These are phyloP conservation scores for Drosophila eohydei DNA, from an alignment of 2,888 invertebrate species.

Conservation along the genomic window DNA sequence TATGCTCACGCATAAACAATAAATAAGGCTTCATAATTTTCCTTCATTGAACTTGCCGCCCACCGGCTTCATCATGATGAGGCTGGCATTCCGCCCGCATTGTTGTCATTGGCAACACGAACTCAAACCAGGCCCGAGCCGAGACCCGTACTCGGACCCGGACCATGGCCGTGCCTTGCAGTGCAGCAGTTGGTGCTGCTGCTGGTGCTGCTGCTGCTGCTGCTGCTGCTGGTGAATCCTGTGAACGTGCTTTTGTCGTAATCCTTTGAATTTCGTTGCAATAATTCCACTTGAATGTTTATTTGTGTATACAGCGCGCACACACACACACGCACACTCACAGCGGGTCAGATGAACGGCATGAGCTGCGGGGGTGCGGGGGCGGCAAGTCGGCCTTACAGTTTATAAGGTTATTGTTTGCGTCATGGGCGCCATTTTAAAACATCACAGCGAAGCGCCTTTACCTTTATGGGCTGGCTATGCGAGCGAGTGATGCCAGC, in stretches of 20 bases:
- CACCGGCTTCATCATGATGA: constrained; percentile 58
- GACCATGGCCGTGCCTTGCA: constrained; percentile 58
- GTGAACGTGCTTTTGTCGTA: constrained; percentile 81
- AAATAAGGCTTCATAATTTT: constrained; percentile 81
- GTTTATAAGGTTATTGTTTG: constrained; percentile 79
- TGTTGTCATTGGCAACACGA: constrained; percentile 77
- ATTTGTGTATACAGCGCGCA: constrained; percentile 76
- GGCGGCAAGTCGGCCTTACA: constrained; percentile 52
- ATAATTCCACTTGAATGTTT: constrained; percentile 81
- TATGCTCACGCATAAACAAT: constrained; percentile 81
- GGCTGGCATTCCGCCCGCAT: constrained; percentile 62
- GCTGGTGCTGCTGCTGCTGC: constrained; percentile 46
- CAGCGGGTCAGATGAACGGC: constrained; percentile 13
- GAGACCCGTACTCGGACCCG: constrained; percentile 8
- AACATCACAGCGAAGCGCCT: constrained; percentile 38
- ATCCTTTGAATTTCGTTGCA: constrained; percentile 81
- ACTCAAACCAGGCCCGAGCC: constrained; percentile 33
- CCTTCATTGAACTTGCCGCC: constrained; percentile 76
- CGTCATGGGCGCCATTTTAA: constrained; percentile 75
- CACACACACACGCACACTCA: constrained; percentile 33
- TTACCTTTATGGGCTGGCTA: constrained; percentile 40
- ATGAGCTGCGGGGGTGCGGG: constrained; percentile 5
- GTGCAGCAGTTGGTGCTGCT: constrained; percentile 54
- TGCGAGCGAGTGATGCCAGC: constrained; percentile 11
- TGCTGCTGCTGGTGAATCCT: constrained; percentile 64